Base-by-base conservation (phyloP, 2,113 vertebrate species). In the Phainopepla nitens region DNA sequence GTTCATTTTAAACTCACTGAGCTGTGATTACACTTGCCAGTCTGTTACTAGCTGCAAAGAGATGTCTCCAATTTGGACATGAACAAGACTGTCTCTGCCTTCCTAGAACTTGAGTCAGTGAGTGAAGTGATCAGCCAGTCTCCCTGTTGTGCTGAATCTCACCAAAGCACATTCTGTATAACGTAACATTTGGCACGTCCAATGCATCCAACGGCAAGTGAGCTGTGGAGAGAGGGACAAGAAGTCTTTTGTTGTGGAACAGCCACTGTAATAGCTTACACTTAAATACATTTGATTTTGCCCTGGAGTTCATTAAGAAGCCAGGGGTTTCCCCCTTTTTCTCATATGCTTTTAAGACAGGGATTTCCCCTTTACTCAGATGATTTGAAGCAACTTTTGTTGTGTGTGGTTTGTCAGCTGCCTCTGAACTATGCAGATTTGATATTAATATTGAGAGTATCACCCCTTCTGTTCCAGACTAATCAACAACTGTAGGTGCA, bases 101-200 rank as follows among this genome's bases (percentile, higher is more conserved):
- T 45, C 49, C 36, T 23, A 47, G 41, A 22, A 36, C 15, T 27
- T 56, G 31, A 50, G 36, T 11, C 41, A 66, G 35, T 11, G 41
- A 68, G 11, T 21, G 22, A 68, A 70, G 36, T 7, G 27, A 83
- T 20, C 36, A 15, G 28, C 35, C 70, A 56, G 7, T 23, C 27
- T 80, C n/a, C 58, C 36, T 66, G 24, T 33, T 78, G 41, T 41
- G 42, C 56, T 92, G n/a, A 36, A 36, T 65, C 44, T 58, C 29
- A 62, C 28, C 62, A 36, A 66, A 70, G 15, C 18, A 73, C 29
- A 28, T 69, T 87, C 33, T 70, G 9, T 17, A 9, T 35, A 64
- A 56, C 35, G 31, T 13, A 41, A 70, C 0, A 0, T 39, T 53
- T 28, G 13, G 12, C 13, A 22, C 0, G 0, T 51, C 35, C 28